A percentile compares a stretch with the other conserved stretches of the same genome.
These are phyloP conservation scores for Emydoidea blandingii DNA, from an alignment of 2,797 vertebrate genomes.

Conservation along the genomic window DNA sequence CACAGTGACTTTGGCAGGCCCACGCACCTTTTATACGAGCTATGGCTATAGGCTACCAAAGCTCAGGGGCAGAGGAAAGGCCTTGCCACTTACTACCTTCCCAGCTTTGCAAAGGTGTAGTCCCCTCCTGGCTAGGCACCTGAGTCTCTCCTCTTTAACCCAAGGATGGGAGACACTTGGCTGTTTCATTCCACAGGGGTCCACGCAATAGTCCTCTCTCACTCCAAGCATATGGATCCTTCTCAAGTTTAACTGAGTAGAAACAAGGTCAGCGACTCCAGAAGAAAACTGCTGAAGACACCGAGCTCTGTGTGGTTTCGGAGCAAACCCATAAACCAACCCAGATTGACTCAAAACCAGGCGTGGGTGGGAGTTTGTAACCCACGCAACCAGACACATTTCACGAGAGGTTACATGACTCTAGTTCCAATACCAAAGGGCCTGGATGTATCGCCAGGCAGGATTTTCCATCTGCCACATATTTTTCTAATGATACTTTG, in stretches of 20 bases:
- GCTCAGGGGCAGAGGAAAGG: not conserved
- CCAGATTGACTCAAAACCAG: not conserved
- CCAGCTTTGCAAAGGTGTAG: accelerated
- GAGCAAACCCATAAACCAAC: not conserved
- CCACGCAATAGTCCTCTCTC: too few species aligned
- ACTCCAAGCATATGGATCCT: not conserved
- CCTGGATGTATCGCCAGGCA: not conserved
- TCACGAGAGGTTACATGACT: not conserved
- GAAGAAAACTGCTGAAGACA: not conserved
- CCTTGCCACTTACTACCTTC: not conserved
- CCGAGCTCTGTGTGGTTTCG: not conserved
- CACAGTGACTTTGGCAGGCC: not conserved
- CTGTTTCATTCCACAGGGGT: too few species aligned
- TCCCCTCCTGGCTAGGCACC: not conserved
- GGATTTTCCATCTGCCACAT: not conserved
- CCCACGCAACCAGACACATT: not conserved
- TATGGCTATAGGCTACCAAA: too few species aligned
- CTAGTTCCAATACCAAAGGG: not conserved
- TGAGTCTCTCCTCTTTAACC: not conserved
- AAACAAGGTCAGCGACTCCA: not conserved
- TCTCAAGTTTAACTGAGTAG: not conserved
- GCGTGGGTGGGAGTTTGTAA: not conserved
- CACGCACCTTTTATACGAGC: not conserved
- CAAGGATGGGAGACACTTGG: not conserved
- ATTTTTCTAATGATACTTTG: not conserved